These are phyloP conservation scores for Toxostoma redivivum DNA, from an alignment of 2,113 vertebrate genomes.

Conservation along the genomic window DNA sequence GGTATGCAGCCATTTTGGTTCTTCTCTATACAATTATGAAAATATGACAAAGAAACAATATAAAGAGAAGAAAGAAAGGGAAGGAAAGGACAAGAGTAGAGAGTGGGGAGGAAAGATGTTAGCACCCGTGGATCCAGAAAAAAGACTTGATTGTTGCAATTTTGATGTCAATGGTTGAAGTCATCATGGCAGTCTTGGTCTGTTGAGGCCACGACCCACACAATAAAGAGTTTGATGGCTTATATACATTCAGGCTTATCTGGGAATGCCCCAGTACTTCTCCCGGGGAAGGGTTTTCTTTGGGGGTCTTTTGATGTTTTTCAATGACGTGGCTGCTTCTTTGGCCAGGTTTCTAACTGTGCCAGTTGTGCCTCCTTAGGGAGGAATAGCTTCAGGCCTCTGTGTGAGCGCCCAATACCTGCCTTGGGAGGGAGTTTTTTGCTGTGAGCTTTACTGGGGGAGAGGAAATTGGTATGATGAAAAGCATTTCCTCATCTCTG, in stretches of 20 bases:
- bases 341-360: not conserved
- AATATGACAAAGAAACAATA: not conserved
- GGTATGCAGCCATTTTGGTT: not conserved
- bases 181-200: not conserved
- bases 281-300: accelerated
- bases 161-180: not conserved
- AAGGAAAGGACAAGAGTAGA: not conserved
- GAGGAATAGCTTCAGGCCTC: not conserved
- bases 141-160: not conserved
- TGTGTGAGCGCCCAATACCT: accelerated
- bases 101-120: not conserved
- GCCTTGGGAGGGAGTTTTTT: not conserved
- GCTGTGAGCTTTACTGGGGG: not conserved
- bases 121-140: accelerated
- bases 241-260: not conserved
- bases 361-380: not conserved
- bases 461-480: not conserved
- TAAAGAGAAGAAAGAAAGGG: not conserved
- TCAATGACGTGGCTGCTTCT: not conserved
- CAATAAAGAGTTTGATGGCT: not conserved
- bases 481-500: not conserved
- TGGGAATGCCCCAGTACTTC: not conserved
- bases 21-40: not conserved
- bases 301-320: not conserved
- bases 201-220: not conserved